Base-by-base conservation (phyloP, 2,888 invertebrate species). In the Erynnis tages region DNA sequence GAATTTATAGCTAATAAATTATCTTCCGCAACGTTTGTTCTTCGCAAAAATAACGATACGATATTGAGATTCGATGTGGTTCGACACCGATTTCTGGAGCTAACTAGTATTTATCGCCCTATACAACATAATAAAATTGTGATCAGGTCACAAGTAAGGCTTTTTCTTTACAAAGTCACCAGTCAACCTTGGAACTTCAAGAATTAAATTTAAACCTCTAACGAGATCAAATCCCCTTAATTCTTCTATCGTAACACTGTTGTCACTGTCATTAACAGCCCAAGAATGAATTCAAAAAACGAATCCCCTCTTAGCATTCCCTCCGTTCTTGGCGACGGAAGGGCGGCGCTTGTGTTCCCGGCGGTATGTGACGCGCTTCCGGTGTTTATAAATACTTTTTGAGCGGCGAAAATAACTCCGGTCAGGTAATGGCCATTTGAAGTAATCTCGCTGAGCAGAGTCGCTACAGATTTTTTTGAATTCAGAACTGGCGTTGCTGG, bases 301-400 rank as follows among this genome's bases (percentile, higher is more conserved):
- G 10, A 14, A 47, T 25, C 29, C 37, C 30, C 38, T 21, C 38
- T 41, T 30, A 17, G 41, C 40, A 49, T 49, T 49, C 49, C 11
- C 32, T 3, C 10, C 32, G 16, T 32, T 40, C 11, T 17, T 16
- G 8, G 40, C 49, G 17, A 7, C 49, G 49, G 49, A 49, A 49
- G 23, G 25, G 49, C 49, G 49, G 49, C 49, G 49, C 49, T 49
- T 49, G 41, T 49, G 41, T 49, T 49, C 49, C 54, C 58, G 59
- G 19, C 52, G 54, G 56, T 47, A 60, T 56, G 60, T 50, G 32
- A 55, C 55, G 54, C 40, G 43, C 52, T 56, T 60, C 59, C 59
- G 59, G 49, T 49, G 32, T 48, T 48, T 49, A 40, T 43, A 41
- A 41, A 49, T 47, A 38, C 38, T 32, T 30, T 32, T 47, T 38